phyloP scores from a whole-genome alignment of 1,140 invertebrate genomes.

The Cyphomyrmex costatus region DNA sequence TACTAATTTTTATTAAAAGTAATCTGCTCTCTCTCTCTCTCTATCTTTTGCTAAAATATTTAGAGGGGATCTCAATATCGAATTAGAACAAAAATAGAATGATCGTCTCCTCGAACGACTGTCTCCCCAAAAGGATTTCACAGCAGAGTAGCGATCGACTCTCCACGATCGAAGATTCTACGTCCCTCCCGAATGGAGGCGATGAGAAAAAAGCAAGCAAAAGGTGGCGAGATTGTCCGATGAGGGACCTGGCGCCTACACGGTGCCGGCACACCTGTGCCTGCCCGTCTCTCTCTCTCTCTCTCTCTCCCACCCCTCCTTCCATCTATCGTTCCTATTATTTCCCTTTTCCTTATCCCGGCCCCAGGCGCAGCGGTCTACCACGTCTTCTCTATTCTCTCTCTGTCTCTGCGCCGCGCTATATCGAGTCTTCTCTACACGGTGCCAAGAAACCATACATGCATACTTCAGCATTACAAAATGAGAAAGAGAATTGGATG shows the following conservation, averaged over 20 bases:
- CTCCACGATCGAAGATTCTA: constrained; percentile 49
- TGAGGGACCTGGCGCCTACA: constrained; percentile 81
- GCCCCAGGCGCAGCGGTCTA: constrained; percentile 41
- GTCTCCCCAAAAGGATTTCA: constrained; percentile 11
- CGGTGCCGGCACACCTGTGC: constrained; percentile 81
- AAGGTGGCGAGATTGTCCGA: constrained; percentile 71
- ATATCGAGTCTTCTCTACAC: constrained; percentile 39
- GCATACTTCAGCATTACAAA: neutral
- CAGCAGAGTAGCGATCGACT: constrained; percentile 20
- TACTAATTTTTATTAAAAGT: neutral
- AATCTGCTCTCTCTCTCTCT: neutral
- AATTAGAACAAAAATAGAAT: constrained; percentile 34
- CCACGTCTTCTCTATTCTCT: constrained; percentile 48
- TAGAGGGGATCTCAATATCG: neutral
- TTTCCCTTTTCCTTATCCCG: constrained; percentile 39
- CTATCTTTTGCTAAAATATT: neutral
- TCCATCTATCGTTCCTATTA: constrained; percentile 56
- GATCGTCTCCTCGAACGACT: neutral
- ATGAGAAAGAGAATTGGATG: neutral
- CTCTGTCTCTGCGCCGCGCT: constrained; percentile 43
- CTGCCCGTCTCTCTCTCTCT: constrained; percentile 70
- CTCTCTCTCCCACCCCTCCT: constrained; percentile 69
- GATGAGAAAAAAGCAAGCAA: constrained; percentile 51
- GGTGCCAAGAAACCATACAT: constrained; percentile 26
- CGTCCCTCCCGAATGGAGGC: constrained; percentile 25